Base-by-base conservation (phyloP, 37 sponge, comb jelly and placozoan species). In the Aphrocallistes beatrix region DNA sequence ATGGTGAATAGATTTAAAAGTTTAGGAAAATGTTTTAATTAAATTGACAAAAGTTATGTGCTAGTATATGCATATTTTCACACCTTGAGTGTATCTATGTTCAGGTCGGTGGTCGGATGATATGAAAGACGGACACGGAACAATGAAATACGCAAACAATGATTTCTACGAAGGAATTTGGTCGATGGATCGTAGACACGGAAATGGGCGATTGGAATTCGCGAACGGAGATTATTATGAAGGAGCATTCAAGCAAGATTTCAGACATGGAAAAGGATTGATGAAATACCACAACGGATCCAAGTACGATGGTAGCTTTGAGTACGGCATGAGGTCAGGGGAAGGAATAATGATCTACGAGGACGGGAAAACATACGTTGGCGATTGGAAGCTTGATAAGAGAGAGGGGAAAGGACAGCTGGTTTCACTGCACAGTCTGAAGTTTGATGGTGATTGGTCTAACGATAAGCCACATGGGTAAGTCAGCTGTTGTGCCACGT, bases 141-240 rank as follows among this genome's bases (percentile, higher is more conserved):
- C 39, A 34, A 75, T 87, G 85, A 83, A 13, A 28, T 96, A 94
- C 81, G 83, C 83, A 36, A 92, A 96, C 81, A 82, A 84, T 17
- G 94, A 94, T 37, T 40, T 51, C 37, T 96, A 94, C 50, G 92
- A 91, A 21, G 96, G 96, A 84, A 37, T 50, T 32, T 96, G 96
- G 96, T 84, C 90, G n/a, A 10, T 38, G 0, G 89, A 91, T 81
- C 85, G 92, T 91, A 87, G 91, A 38, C 88, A 95, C 36, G 89
- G 90, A 0, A 82, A 82, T 0, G 96, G 96, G 0, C 86, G 39
- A 38, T 34, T 93, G 51, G 48, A 19, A 37, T 91, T 87, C 38
- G 47, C 86, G 9, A 91, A 87, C 45, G 93, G 93, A 17, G 88
- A 86, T 38, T 36, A 48, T 10, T 95, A 91, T 83, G 82, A 69